These are phyloP conservation scores for Cochlearius cochlearius DNA, from an alignment of 2,113 vertebrate species.

Conservation along the genomic window DNA sequence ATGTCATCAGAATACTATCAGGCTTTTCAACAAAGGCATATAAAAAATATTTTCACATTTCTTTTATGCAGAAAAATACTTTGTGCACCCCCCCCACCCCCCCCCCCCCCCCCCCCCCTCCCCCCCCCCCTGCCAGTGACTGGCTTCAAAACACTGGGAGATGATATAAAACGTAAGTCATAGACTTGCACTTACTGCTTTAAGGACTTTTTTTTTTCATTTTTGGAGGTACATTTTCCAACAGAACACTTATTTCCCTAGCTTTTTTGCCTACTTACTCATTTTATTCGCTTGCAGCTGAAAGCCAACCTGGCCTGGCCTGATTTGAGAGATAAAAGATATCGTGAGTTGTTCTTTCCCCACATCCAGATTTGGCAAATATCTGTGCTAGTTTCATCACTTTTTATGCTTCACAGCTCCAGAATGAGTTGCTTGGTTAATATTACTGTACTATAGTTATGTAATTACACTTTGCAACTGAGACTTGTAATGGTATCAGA, in stretches of 20 bases:
- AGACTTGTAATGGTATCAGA: not conserved
- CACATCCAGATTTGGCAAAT: not conserved
- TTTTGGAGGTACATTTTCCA: not conserved
- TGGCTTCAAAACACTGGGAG: not conserved
- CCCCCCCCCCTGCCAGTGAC: rapidly evolving
- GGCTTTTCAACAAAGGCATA: not conserved
- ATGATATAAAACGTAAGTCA: not conserved
- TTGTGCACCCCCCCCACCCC: rapidly evolving
- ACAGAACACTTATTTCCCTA: not conserved
- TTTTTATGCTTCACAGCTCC: not conserved
- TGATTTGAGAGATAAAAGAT: not conserved
- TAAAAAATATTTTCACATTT: not conserved
- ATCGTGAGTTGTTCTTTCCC: not conserved
- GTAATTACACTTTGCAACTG: not conserved
- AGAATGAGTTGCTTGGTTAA: not conserved
- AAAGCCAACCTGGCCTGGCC: not conserved
- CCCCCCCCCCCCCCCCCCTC: rapidly evolving
- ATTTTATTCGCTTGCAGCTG: not conserved
- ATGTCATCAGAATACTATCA: not conserved
- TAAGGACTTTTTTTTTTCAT: not conserved
- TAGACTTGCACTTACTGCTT: not conserved
- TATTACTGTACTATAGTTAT: not conserved
- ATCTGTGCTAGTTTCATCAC: not conserved
- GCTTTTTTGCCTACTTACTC: not conserved
- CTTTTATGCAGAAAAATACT: not conserved